Base-by-base conservation (phyloP, 30 jellyfish, hydroid and myxozoan species). In the Aurelia aurita complex sp. Pacific region DNA sequence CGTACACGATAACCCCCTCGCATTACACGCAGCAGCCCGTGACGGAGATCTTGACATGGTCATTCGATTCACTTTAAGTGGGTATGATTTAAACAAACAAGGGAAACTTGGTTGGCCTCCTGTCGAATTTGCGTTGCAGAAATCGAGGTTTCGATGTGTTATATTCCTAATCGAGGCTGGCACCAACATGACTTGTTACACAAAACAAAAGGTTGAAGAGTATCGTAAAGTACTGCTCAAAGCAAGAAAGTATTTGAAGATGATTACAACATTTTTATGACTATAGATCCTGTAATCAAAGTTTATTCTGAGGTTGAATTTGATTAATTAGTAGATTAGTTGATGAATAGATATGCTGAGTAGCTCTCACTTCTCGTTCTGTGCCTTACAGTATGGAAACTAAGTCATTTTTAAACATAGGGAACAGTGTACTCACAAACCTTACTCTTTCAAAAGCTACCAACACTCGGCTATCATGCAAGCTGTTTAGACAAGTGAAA, bases 91-190 rank as follows among this genome's bases (percentile, higher is more conserved):
- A 70, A 87, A 87, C 61, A 60, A 38, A 32, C 74, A 12, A 15
- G 60, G 66, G 40, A 23, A 29, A 6, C 72, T 61, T n/a, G 96
- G 96, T 0, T 79, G 90, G 88, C 96, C 96, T n/a, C 88, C 96
- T 29, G 16, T 87, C 14, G 90, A 87, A 18, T 54, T 51, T 2
- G 88, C 96, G 17, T 67, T 87, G 57, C 32, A 42, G 43, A 64
- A 19, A 6, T 87, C 84, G 5, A 55, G 64, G 79, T 87, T 87
- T 43, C 82, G 87, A 70, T 66, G 90, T 34, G 96, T 91, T 5
- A 51, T 87, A 19, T 87, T 87, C 34, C 79, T 87, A 16, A 66
- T 87, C 38, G 96, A 87, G 69, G 96, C 96, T 18, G 96, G 96
- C 1, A 79, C 91, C 0, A 78, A 87, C 74, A 73, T 87, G 52